Conservation (phyloP, 2,888 invertebrate genomes). For the Hoplodrina blanda region DNA sequence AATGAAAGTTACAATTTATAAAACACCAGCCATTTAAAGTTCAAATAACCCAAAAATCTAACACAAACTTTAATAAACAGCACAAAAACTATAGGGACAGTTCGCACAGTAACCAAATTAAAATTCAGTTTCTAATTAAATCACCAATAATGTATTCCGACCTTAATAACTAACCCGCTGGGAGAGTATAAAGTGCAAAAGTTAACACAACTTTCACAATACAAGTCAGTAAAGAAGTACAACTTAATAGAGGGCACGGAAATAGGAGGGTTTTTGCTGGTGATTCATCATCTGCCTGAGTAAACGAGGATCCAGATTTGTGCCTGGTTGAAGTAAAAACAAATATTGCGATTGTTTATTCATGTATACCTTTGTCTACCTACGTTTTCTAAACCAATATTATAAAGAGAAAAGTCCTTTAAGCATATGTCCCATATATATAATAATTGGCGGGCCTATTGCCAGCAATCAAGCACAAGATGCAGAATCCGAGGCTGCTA, state of each 20-base stretch:
- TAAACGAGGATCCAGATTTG: too few relatives aligned
- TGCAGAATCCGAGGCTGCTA: too few relatives aligned
- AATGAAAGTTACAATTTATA: background rate
- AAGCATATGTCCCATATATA: too few relatives aligned
- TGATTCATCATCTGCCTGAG: too few relatives aligned
- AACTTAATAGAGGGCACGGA: background rate
- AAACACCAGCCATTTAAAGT: background rate
- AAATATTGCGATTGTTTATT: too few relatives aligned
- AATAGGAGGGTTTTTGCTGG: too few relatives aligned
- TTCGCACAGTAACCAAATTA: slow-evolving; percentile 49
- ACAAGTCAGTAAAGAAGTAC: background rate
- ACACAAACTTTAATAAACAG: slow-evolving; percentile 12
- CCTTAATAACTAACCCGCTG: slow-evolving; percentile 60
- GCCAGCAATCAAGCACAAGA: too few relatives aligned
- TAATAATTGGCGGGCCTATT: too few relatives aligned
- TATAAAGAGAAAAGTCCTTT: too few relatives aligned
- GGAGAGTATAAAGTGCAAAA: slow-evolving; percentile 58
- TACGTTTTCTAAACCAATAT: too few relatives aligned
- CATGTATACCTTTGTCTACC: too few relatives aligned
- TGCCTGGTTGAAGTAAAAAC: too few relatives aligned
- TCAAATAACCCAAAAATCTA: slow-evolving; percentile 1
- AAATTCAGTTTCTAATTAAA: slow-evolving; percentile 60
- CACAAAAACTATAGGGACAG: slow-evolving; percentile 36
- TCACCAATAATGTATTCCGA: slow-evolving; percentile 63
- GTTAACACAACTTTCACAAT: slow-evolving; percentile 46